Evolutionary conservation across 2,888 invertebrate genomes (phyloP).

Genomic region (Myathropa florea): DNA sequence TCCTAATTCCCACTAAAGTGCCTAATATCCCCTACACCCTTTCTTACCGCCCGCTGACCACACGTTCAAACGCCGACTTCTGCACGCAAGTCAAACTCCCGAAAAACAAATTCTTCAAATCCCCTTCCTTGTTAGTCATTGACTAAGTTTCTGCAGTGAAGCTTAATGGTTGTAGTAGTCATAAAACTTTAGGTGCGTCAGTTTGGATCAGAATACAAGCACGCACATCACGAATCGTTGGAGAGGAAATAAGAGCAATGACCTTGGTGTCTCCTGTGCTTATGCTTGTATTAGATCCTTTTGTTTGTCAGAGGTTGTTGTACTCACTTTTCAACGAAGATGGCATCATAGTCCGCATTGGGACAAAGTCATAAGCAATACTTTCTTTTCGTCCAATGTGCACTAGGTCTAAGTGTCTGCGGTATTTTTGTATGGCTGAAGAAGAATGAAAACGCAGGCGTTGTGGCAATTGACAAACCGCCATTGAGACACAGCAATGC

Average conservation of each 20-base stretch:
- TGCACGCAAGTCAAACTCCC: background rate
- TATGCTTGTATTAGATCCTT: background rate
- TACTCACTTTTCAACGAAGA: too few relatives aligned
- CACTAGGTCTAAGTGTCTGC: too few relatives aligned
- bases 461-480: too few relatives aligned
- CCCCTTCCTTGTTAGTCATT: background rate
- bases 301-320: too few relatives aligned
- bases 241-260: background rate
- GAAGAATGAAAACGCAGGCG: too few relatives aligned
- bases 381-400: too few relatives aligned
- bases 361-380: too few relatives aligned
- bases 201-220: background rate
- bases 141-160: background rate
- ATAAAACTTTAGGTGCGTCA: background rate
- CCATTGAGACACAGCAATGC: too few relatives aligned
- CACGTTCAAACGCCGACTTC: background rate
- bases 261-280: background rate
- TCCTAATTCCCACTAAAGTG: background rate
- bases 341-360: too few relatives aligned
- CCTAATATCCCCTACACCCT: background rate
- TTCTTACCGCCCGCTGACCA: background rate
- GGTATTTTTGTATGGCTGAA: too few relatives aligned
- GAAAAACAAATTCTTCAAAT: background rate
- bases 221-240: background rate
- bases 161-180: background rate